Evolutionary conservation across 2,113 vertebrate species (phyloP), one percentile per base, ranked within the genome.

Genomic region (Epinephelus cyanopodus): DNA sequence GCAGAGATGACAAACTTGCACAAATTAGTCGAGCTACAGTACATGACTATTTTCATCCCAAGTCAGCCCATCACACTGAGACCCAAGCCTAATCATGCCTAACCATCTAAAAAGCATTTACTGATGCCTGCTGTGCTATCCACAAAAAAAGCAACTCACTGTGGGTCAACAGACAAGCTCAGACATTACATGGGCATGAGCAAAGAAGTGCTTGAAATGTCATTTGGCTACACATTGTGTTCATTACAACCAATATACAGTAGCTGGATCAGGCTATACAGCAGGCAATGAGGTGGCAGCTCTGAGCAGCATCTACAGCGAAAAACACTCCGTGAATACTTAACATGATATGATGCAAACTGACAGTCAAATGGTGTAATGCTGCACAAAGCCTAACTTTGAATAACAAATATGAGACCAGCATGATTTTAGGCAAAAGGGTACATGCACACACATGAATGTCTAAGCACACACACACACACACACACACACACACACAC

Each of bases 321-420:
- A 19, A 74, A 56, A 72, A 78, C 23, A 39, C 65, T 57, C 60
- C 74, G 85, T 89, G 84, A 91, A 91, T 90, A 77, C 53, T 83
- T 85, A 87, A 91, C 45, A 37, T 80, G 82, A 88, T 54, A 69
- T 92, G 87, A 92, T 89, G 77, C 73, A 92, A 90, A 83, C 68
- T 84, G 82, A 89, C 74, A 89, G 47, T 74, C 66, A 82, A 86
- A 90, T 90, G 81, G 81, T 81, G 77, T 85, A 89, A 91, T 61
- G 18, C 81, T 64, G 66, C 64, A 85, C 48, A 72, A 83, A 72
- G 53, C 62, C 83, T 56, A 77, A 83, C 58, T 77, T 60, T 83
- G 69, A 87, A 86, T 84, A 82, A 82, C 74, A 80, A 75, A 83
- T 84, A 77, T 47, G 57, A 73, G 65, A 77, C 47, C 56, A 68